These are phyloP conservation scores for Acanthis flammea DNA, from an alignment of 2,797 vertebrate genomes.

Conservation along the genomic window DNA sequence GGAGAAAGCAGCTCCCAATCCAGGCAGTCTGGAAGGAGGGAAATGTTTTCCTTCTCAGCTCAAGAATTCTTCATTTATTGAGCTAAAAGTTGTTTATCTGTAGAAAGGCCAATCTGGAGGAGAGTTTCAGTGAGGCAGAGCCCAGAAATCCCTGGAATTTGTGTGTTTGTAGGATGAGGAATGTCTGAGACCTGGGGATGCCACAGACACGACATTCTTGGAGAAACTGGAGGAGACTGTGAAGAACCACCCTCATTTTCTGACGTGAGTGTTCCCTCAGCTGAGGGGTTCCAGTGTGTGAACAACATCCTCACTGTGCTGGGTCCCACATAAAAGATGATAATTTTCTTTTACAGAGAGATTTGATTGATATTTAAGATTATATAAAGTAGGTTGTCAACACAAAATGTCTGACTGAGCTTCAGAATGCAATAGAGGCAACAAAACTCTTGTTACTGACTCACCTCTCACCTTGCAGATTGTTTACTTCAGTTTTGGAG, in stretches of 20 bases:
- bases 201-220: slow-evolving; percentile 92
- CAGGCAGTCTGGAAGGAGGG: background rate
- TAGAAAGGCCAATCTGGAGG: background rate
- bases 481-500: background rate
- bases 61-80: background rate
- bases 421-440: background rate
- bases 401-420: background rate
- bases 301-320: fast-evolving
- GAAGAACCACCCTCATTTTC: slow-evolving; percentile 92
- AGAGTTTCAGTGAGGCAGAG: background rate
- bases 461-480: background rate
- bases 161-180: slow-evolving; percentile 87
- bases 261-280: slow-evolving; percentile 85
- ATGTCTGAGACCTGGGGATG: slow-evolving; percentile 94
- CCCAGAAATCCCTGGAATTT: background rate
- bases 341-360: background rate
- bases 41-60: background rate
- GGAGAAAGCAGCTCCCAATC: background rate
- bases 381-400: background rate
- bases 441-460: background rate
- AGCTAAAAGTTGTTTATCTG: background rate
- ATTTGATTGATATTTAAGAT: background rate
- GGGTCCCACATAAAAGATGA: background rate
- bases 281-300: background rate
- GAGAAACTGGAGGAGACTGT: slow-evolving; percentile 93